These are phyloP conservation scores for Pseudococcus longispinus DNA, from an alignment of 2,888 invertebrate species.

Conservation along the genomic window DNA sequence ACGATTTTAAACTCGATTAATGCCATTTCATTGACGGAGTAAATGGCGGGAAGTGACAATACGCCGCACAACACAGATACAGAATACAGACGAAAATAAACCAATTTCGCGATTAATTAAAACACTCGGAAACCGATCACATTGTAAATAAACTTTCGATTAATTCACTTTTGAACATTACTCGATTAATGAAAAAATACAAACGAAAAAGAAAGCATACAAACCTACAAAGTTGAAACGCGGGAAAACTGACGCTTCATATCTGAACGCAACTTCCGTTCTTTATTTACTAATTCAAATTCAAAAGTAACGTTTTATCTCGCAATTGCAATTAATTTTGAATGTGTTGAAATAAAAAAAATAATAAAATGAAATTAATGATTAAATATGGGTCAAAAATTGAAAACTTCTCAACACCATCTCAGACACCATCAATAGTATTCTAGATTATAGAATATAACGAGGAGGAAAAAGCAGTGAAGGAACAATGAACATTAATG, in stretches of 20 bases:
- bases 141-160: neutral
- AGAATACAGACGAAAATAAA: neutral
- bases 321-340: neutral
- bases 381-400: neutral
- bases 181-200: neutral
- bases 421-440: neutral
- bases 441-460: neutral
- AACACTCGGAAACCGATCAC: neutral
- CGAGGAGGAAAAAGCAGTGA: constrained; percentile 17
- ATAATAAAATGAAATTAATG: no score
- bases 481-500: constrained; percentile 29
- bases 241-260: constrained; percentile 49
- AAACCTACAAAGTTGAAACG: constrained; percentile 33
- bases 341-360: no score
- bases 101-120: neutral
- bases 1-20: neutral
- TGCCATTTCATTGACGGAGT: neutral
- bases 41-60: constrained; percentile 13
- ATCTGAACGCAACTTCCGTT: constrained; percentile 32
- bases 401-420: neutral
- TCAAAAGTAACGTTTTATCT: neutral
- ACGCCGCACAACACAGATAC: neutral
- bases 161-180: neutral
- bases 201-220: constrained; percentile 7
- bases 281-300: constrained; percentile 34